These are phyloP conservation scores for Cyanocitta stelleri DNA, from an alignment of 2,113 vertebrate genomes.

Conservation along the genomic window DNA sequence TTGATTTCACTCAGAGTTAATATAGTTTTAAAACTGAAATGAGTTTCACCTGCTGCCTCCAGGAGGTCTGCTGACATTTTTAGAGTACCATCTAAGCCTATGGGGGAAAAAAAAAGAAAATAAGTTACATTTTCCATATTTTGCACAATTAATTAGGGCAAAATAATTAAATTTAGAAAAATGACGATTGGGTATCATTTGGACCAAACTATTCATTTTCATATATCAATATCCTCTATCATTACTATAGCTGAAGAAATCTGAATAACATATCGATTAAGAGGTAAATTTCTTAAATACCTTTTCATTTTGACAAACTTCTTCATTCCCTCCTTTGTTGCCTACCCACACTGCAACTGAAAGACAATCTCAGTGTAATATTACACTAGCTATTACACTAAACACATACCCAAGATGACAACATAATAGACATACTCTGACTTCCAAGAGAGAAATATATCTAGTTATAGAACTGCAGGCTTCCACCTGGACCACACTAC, in stretches of 20 bases:
- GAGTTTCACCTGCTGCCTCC: slow-evolving; percentile 49
- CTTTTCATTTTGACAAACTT: not conserved
- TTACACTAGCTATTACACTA: not conserved
- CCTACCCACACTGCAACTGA: not conserved
- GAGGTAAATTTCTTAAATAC: not conserved
- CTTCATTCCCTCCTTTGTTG: not conserved
- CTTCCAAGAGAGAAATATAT: not conserved
- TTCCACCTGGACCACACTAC: not conserved
- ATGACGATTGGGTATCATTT: not conserved
- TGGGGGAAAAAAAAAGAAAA: not conserved
- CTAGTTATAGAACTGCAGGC: not conserved
- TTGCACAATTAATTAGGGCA: not conserved
- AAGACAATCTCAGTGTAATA: not conserved
- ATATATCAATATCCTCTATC: not conserved
- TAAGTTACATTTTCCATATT: not conserved
- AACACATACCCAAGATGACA: not conserved
- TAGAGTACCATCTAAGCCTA: not conserved
- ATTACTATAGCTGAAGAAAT: not conserved
- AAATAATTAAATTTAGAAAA: slow-evolving; percentile 27
- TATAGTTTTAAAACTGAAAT: slow-evolving; percentile 71
- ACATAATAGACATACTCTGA: not conserved
- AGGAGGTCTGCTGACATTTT: slow-evolving; percentile 58
- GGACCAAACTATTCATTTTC: not conserved
- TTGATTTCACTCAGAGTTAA: slow-evolving; percentile 73
- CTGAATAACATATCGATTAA: not conserved